Base-by-base conservation (phyloP, 2,797 vertebrate genomes). In the Alfaro cultratus region DNA sequence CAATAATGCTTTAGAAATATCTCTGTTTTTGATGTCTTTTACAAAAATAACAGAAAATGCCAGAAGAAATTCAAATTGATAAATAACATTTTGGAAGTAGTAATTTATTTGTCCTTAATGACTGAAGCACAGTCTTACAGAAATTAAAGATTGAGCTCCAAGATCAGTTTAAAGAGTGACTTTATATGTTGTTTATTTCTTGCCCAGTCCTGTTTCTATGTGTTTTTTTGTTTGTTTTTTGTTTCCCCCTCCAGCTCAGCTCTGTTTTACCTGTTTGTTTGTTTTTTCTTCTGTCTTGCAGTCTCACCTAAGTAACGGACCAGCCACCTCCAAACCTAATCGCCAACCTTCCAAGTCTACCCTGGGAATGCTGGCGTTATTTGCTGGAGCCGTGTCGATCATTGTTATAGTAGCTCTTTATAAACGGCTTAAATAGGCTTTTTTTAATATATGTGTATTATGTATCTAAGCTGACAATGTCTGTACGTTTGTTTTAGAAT, bases 281-380 rank as follows among this genome's bases (percentile, higher is more conserved):
- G 2, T 18, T 49, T 18, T 6, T 49, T 80, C 39, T 72, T 76
- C 46, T 88, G 70, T 85, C 55, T 90, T 88, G 5, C 92, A 96
- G 96, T 70, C 60, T 5, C 7, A 23, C 45, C 87, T 88, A 43
- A 46, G 46, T 53, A 95, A 95, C 15, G 94, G 94, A 77, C 93
- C 94, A 3, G 78, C 51, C 0, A 88, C 79, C 68, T 74, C 94
- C 0, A 84, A 87, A 10, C 79, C 91, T 0, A 89, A 95, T 2
- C 68, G 77, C 23, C 89, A 90, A 1, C 70, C 91, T 0, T n/a
- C 91, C 0, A 12, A 39, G 29, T 84, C 87, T 11, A 47, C 83
- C 68, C 41, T 91, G 76, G 91, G 81, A 79, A 5, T 88, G 2
- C 43, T 94, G 36, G 76, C 68, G 0, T 43, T 72, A 41, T 13